A percentile compares a stretch with the other conserved stretches of the same genome.
phyloP scores from a whole-genome alignment of 2,797 vertebrate species.

The Ataeniobius toweri region DNA sequence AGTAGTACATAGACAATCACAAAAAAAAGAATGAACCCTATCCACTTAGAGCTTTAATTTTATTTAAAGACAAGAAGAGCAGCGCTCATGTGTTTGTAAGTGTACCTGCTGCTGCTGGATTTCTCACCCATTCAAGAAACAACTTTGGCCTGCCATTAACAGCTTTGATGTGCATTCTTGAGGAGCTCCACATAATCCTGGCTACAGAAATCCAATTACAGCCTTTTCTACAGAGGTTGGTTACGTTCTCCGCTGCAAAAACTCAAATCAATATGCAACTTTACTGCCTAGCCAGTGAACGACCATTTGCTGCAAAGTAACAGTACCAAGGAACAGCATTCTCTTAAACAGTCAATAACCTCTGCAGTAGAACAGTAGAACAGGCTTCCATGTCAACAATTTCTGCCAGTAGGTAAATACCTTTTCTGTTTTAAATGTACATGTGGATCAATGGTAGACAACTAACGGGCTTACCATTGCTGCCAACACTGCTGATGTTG shows the following conservation, averaged over 20 bases:
- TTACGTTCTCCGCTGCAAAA: conserved; percentile 73
- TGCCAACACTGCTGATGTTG: conserved; percentile 22
- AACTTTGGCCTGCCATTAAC: conserved; percentile 33
- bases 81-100: conserved; percentile 17
- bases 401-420: conserved; percentile 26
- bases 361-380: conserved; percentile 4
- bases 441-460: conserved; percentile 26
- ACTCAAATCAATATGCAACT: conserved; percentile 69
- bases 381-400: conserved; percentile 3
- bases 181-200: conserved; percentile 61
- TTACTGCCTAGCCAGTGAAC: conserved; percentile 56
- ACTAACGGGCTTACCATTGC: conserved; percentile 38
- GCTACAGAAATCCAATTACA: conserved; percentile 77
- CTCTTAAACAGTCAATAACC: conserved; percentile 14
- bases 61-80: background rate
- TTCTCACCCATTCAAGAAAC: conserved; percentile 19
- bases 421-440: background rate
- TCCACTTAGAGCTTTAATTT: background rate
- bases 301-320: conserved; percentile 47
- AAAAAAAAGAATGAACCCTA: background rate
- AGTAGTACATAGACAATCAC: no score
- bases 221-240: conserved; percentile 69
- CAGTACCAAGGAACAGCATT: conserved; percentile 17
- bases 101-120: conserved; percentile 1
- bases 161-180: conserved; percentile 57